These are phyloP conservation scores for Pachycephala philippinensis DNA, from an alignment of 2,113 vertebrate species.

Conservation along the genomic window DNA sequence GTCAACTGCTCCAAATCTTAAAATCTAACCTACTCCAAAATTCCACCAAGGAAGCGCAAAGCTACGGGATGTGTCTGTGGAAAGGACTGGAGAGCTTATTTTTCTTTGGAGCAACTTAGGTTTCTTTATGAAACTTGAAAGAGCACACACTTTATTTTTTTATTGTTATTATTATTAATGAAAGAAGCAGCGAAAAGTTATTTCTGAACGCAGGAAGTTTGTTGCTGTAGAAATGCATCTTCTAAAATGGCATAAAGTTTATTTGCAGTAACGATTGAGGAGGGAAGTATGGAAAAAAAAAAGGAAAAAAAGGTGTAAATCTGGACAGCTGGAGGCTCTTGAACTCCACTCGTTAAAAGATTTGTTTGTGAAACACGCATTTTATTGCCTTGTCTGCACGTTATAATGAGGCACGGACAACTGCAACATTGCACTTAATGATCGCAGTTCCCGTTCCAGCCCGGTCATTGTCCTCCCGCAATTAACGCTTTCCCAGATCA, in stretches of 20 bases:
- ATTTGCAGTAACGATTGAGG: conserved; percentile 31
- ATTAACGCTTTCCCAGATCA: conserved; percentile 91
- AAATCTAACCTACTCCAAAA: neutral
- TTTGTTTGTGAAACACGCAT: conserved; percentile 92
- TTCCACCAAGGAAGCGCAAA: neutral
- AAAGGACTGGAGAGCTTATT: neutral
- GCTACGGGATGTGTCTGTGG: neutral
- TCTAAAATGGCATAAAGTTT: conserved; percentile 43
- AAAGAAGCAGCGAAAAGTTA: neutral
- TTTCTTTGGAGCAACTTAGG: neutral
- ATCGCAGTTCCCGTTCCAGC: conserved; percentile 81
- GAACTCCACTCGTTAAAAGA: conserved; percentile 82
- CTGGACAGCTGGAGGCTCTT: conserved; percentile 85
- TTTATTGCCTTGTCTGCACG: conserved; percentile 83
- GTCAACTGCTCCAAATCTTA: neutral
- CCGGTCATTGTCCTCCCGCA: conserved; percentile 81
- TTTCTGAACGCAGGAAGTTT: conserved; percentile 39
- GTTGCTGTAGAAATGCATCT: neutral
- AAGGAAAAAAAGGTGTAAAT: conserved; percentile 70
- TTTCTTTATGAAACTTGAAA: neutral
- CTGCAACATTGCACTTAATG: conserved; percentile 94
- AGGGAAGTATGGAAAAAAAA: neutral
- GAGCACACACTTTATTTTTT: neutral
- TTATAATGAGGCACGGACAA: conserved; percentile 93
- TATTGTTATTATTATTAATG: neutral